Percentiles rank a stretch among this genome's conserved stretches.
These are phyloP conservation scores for Allophyes oxyacanthae DNA, from an alignment of 2,888 invertebrate genomes.

Conservation along the genomic window DNA sequence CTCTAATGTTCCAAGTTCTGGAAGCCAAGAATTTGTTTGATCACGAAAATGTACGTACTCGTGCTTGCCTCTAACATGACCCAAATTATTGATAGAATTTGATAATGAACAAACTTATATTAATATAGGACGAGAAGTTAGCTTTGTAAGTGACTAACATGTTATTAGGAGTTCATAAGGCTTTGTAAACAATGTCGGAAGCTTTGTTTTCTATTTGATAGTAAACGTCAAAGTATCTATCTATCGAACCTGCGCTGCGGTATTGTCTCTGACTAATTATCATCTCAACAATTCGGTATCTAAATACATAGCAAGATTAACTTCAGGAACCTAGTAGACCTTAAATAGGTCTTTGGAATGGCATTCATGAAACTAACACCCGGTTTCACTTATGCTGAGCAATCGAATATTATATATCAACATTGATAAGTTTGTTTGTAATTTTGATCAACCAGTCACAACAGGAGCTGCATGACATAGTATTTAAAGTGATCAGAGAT, in stretches of 20 bases:
- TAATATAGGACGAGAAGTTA: slow-evolving; percentile 36
- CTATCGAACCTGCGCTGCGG: neutral
- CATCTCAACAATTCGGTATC: no score
- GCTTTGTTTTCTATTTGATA: slow-evolving; percentile 14
- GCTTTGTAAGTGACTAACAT: slow-evolving; percentile 19
- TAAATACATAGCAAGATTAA: no score
- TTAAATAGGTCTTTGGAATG: no score
- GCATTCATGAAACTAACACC: no score
- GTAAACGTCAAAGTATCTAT: neutral
- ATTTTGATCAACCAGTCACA: no score
- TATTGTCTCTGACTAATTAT: neutral
- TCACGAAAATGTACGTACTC: slow-evolving; percentile 60
- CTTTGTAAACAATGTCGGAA: slow-evolving; percentile 30
- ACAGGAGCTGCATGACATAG: no score
- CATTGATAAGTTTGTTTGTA: no score
- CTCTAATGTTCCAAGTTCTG: slow-evolving; percentile 24
- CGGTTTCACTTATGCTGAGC: no score
- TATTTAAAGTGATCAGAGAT: no score
- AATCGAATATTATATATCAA: no score
- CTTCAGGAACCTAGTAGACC: no score
- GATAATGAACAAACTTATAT: slow-evolving; percentile 47
- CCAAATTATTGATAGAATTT: slow-evolving; percentile 49
- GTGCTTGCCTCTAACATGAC: slow-evolving; percentile 31
- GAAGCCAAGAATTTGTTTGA: slow-evolving; percentile 37
- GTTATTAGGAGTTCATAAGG: slow-evolving; percentile 28